Evolutionary conservation across 1,140 invertebrate species (phyloP).

Genomic region (Bombus breviceps): DNA sequence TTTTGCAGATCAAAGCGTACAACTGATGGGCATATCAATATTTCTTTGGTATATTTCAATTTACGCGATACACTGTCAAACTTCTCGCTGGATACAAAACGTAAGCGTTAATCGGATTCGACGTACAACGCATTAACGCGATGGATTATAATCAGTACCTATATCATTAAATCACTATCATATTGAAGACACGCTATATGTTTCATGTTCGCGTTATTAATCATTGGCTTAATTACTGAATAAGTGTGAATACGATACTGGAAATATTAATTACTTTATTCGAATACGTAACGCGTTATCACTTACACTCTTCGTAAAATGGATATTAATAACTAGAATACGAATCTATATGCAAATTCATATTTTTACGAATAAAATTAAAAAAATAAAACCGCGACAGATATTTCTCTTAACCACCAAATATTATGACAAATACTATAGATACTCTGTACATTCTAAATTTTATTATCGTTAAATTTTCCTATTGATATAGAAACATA

Average conservation of each 20-base stretch:
- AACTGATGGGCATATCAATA: not conserved
- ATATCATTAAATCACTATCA: not conserved
- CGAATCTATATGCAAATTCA: not conserved
- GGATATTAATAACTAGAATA: not conserved
- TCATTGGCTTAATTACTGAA: not conserved
- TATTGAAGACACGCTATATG: not conserved
- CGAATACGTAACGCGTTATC: not conserved
- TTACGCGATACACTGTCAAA: not conserved
- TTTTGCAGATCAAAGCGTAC: slow-evolving; percentile 27
- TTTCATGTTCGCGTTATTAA: not conserved
- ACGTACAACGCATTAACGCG: not conserved
- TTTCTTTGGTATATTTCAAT: slow-evolving; percentile 9
- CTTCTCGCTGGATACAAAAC: not conserved
- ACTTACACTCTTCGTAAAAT: not conserved
- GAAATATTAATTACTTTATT: not conserved
- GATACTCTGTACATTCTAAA: not conserved
- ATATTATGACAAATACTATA: not conserved
- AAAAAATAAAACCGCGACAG: not conserved
- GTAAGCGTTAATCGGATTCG: not conserved
- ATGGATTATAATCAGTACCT: not conserved
- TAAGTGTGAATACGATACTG: not conserved
- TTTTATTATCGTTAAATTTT: too few relatives aligned
- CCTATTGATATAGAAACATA: too few relatives aligned
- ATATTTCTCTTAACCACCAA: not conserved
- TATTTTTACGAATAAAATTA: not conserved